Evolutionary conservation across 2,888 invertebrate genomes (phyloP).

Genomic region (Lymantria monacha): DNA sequence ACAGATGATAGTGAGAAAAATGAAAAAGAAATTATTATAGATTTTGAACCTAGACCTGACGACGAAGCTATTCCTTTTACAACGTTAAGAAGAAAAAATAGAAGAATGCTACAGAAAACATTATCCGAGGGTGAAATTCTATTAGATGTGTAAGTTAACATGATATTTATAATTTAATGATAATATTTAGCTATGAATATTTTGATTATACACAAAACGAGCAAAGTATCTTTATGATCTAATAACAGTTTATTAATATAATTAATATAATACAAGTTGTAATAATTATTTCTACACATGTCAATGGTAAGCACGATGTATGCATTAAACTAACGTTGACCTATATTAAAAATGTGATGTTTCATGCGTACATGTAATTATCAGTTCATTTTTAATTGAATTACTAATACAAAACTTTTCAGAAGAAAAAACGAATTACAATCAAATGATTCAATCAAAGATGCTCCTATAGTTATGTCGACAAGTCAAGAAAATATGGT

Average conservation of each 20-base stretch:
- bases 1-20: slow-evolving; percentile 83
- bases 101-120: slow-evolving; percentile 86
- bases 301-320: too few species aligned
- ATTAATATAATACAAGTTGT: too few species aligned
- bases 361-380: too few species aligned
- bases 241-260: too few species aligned
- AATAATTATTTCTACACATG: too few species aligned
- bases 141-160: slow-evolving; percentile 75
- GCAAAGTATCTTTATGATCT: too few species aligned
- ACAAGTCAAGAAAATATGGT: slow-evolving; percentile 85
- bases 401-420: slow-evolving; percentile 9
- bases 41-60: slow-evolving; percentile 90
- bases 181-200: too few species aligned
- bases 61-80: slow-evolving; percentile 85
- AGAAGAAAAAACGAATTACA: slow-evolving; percentile 77
- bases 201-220: too few species aligned
- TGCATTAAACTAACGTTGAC: too few species aligned
- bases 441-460: slow-evolving; percentile 73
- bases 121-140: slow-evolving; percentile 91
- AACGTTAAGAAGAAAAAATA: slow-evolving; percentile 74
- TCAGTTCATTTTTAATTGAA: background rate
- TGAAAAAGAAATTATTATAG: slow-evolving; percentile 92
- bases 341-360: too few species aligned
- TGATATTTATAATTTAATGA: background rate
- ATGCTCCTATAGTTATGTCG: slow-evolving; percentile 78